Evolutionary conservation across 2,888 invertebrate genomes (phyloP).

Genomic region (Linhomoeus sp.): DNA sequence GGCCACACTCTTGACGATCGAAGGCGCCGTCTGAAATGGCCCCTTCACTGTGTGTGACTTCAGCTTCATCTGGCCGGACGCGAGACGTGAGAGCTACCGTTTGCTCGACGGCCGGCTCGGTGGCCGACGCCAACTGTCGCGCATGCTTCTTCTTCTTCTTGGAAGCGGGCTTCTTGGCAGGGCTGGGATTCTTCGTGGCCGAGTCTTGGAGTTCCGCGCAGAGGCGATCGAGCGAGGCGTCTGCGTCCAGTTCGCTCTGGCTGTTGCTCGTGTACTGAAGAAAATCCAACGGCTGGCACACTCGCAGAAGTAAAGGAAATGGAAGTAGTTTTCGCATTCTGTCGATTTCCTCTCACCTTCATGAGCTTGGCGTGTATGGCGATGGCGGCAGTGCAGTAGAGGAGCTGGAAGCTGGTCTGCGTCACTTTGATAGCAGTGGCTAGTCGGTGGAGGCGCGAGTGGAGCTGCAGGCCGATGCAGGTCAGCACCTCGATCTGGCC

Average conservation of each 20-base stretch:
- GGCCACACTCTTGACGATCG: too few relatives aligned
- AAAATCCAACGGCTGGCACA: neutral
- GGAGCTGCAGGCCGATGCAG: slow-evolving; percentile 76
- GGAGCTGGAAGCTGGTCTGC: slow-evolving; percentile 76
- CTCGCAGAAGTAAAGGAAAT: neutral
- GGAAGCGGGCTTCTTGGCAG: neutral
- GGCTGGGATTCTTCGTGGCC: neutral
- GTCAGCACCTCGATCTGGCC: slow-evolving; percentile 89
- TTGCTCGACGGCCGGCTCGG: too few relatives aligned
- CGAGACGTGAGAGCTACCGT: too few relatives aligned
- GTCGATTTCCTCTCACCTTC: neutral
- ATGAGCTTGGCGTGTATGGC: slow-evolving; percentile 61
- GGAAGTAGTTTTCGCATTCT: neutral
- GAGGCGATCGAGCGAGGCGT: slow-evolving; percentile 2
- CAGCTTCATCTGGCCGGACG: too few relatives aligned
- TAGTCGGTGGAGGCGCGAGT: slow-evolving; percentile 66
- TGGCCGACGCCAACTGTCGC: too few relatives aligned
- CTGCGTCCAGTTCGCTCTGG: neutral
- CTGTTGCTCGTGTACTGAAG: neutral
- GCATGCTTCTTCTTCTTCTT: neutral
- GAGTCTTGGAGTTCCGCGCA: slow-evolving; percentile 6
- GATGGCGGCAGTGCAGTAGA: slow-evolving; percentile 67
- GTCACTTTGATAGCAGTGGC: slow-evolving; percentile 67
- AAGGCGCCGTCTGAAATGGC: too few relatives aligned
- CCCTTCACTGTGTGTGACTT: too few relatives aligned